phyloP scores from a whole-genome alignment of 2,888 invertebrate species.

The Neria commutata region DNA sequence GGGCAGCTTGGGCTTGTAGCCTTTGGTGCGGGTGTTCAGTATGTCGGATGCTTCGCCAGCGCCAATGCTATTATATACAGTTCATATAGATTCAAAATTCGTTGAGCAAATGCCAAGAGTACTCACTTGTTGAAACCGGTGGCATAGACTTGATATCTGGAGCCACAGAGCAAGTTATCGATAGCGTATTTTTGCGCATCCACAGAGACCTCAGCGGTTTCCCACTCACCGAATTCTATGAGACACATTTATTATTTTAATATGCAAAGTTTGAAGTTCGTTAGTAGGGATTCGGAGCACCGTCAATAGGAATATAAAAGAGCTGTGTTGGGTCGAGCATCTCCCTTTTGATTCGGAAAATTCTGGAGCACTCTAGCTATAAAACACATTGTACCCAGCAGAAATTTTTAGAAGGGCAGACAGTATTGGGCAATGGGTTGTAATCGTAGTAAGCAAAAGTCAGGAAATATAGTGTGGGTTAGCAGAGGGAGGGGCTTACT shows the following conservation, averaged over 20 bases:
- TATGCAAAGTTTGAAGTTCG: background rate
- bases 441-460: no score
- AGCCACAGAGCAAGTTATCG: slow-evolving; percentile 89
- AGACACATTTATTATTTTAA: slow-evolving; percentile 11
- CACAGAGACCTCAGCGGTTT: slow-evolving; percentile 80
- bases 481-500: no score
- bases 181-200: slow-evolving; percentile 83
- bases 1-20: slow-evolving; percentile 91
- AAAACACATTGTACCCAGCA: no score
- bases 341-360: no score
- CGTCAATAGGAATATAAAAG: no score
- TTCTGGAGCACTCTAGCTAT: background rate
- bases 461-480: no score
- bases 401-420: no score
- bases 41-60: slow-evolving; percentile 90
- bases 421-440: no score
- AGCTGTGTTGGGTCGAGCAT: no score
- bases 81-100: background rate
- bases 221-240: slow-evolving; percentile 90
- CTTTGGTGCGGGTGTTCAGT: slow-evolving; percentile 87
- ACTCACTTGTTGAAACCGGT: slow-evolving; percentile 88
- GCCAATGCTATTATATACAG: slow-evolving; percentile 72
- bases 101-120: no score
- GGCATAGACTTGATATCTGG: slow-evolving; percentile 90
- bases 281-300: background rate